A percentile compares a stretch with the other conserved stretches of the same genome.
phyloP scores from a whole-genome alignment of 2,113 vertebrate genomes.

The Pterocles gutturalis region DNA sequence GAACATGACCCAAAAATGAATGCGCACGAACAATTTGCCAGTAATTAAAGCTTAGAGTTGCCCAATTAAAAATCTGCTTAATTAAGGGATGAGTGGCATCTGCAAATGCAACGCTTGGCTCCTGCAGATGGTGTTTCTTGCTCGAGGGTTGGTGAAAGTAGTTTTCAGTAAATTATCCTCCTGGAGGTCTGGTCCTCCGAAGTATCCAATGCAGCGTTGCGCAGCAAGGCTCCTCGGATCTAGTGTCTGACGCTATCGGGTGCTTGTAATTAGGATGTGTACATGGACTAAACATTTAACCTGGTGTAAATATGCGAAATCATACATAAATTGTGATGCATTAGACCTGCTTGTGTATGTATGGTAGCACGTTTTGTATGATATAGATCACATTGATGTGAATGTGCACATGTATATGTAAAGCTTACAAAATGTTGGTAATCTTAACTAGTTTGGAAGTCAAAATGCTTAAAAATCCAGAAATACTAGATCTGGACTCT shows the following conservation, averaged over 20 bases:
- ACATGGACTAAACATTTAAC: rapidly evolving
- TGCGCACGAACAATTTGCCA: not conserved
- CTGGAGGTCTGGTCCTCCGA: not conserved
- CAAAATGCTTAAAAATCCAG: not conserved
- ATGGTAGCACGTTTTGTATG: rapidly evolving
- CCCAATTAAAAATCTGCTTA: conserved; percentile 40
- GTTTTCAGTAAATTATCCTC: not conserved
- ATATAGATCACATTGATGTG: not conserved
- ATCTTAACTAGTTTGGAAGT: not conserved
- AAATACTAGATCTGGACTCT: not conserved
- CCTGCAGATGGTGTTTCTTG: not conserved
- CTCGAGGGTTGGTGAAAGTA: not conserved
- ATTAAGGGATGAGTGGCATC: not conserved
- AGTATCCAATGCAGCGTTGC: rapidly evolving
- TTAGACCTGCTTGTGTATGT: rapidly evolving
- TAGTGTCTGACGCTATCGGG: rapidly evolving
- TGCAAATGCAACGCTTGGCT: not conserved
- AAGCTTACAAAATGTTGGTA: not conserved
- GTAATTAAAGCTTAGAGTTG: conserved; percentile 21
- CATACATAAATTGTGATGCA: rapidly evolving
- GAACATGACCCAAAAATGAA: not conserved
- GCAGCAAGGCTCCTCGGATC: not conserved
- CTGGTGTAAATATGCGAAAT: not conserved
- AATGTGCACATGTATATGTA: no score
- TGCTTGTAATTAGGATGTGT: not conserved